phyloP scores from a whole-genome alignment of 2,888 invertebrate species.

The Prosopocoilus inquinatus region DNA sequence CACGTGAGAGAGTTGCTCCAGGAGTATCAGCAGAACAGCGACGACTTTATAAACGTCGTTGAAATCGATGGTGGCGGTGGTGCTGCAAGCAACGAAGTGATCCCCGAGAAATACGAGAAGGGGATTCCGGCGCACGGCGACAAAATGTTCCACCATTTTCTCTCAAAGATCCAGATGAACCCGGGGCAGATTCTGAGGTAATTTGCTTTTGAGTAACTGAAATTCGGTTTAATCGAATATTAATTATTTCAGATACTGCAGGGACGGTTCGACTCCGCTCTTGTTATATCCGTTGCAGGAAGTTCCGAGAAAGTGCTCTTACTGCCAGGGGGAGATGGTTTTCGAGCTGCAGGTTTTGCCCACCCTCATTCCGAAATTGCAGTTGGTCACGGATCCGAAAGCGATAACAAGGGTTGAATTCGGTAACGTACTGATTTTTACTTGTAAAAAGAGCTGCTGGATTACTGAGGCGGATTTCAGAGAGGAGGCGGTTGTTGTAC shows the following conservation, averaged over 20 bases:
- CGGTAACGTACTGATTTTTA: conserved; percentile 82
- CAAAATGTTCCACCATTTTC: conserved; percentile 75
- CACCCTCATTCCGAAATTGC: conserved; percentile 70
- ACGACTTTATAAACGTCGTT: conserved; percentile 36
- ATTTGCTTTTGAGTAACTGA: conserved; percentile 10
- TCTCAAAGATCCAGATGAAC: conserved; percentile 68
- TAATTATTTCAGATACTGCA: conserved; percentile 65
- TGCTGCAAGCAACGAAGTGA: conserved; percentile 38
- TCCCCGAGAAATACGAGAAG: conserved; percentile 74
- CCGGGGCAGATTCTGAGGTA: conserved; percentile 84
- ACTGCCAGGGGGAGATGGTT: conserved; percentile 69
- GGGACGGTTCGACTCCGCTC: conserved; percentile 64
- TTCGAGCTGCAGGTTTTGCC: conserved; percentile 87
- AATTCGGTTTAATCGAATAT: neutral
- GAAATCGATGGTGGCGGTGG: conserved; percentile 23
- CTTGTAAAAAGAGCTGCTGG: conserved; percentile 86
- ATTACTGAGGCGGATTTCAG: conserved; percentile 63
- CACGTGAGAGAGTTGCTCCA: conserved; percentile 63
- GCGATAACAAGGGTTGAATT: conserved; percentile 67
- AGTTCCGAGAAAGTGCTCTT: conserved; percentile 57
- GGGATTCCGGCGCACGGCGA: conserved; percentile 79
- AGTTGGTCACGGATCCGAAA: conserved; percentile 47
- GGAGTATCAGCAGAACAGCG: conserved; percentile 58
- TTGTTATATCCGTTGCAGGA: conserved; percentile 66
- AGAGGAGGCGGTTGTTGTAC: conserved; percentile 72